These are phyloP conservation scores for Buceros bicornis DNA, from an alignment of 2,797 vertebrate species.

Conservation along the genomic window DNA sequence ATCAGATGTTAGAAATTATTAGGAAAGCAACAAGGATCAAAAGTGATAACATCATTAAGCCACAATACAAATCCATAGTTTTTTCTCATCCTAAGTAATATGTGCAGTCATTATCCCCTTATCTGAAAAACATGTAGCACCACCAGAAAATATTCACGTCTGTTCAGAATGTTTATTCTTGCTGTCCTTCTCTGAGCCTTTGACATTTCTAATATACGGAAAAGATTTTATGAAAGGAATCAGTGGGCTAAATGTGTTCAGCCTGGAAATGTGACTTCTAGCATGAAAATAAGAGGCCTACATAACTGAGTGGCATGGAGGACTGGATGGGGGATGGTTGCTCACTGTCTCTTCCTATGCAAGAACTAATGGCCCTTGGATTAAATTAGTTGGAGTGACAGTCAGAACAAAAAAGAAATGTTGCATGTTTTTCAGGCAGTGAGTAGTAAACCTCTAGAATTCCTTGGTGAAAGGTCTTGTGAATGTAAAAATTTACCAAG, in stretches of 20 bases:
- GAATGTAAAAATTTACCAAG: neutral
- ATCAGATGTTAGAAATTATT: neutral
- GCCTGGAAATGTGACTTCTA: neutral
- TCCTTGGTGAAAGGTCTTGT: neutral
- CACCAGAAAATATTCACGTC: neutral
- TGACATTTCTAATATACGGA: neutral
- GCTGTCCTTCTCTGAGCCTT: neutral
- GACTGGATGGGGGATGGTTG: neutral
- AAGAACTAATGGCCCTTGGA: neutral
- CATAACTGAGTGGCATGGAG: neutral
- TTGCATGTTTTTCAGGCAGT: neutral
- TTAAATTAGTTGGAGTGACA: neutral
- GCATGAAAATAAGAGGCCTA: neutral
- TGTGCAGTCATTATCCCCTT: neutral
- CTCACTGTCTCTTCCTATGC: neutral
- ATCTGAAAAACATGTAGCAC: neutral
- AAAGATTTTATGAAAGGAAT: neutral
- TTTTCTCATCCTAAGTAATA: neutral
- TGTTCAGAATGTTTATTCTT: neutral
- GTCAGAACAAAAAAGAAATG: neutral
- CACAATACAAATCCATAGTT: neutral
- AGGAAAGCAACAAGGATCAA: neutral
- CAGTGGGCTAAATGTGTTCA: neutral
- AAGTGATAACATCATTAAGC: neutral
- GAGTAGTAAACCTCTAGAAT: neutral